Conservation (phyloP, 2,888 invertebrate species). For the Xestia sexstrigata region DNA sequence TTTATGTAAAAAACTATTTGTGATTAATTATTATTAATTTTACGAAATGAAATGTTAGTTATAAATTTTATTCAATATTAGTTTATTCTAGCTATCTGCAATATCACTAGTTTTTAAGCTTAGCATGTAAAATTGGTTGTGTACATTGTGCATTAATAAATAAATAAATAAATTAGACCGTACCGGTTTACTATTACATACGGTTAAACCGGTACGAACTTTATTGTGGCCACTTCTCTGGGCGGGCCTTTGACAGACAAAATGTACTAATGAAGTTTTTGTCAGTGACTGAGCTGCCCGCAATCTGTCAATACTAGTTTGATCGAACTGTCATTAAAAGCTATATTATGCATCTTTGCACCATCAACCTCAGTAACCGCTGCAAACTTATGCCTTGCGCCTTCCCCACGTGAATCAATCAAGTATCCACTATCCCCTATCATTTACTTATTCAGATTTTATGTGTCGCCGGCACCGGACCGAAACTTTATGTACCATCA, state of each 20-base stretch:
- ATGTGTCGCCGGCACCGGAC: slow-evolving; percentile 75
- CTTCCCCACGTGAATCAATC: slow-evolving; percentile 79
- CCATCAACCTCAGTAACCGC: slow-evolving; percentile 27
- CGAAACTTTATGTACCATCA: slow-evolving; percentile 78
- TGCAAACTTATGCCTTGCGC: slow-evolving; percentile 56
- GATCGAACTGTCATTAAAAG: background rate
- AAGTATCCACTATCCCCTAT: slow-evolving; percentile 81
- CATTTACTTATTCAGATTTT: slow-evolving; percentile 85
- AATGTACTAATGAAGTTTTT: background rate
- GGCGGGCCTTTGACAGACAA: background rate
- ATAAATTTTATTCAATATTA: too few relatives aligned
- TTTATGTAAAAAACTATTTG: too few relatives aligned
- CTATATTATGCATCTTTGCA: background rate
- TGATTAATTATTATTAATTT: too few relatives aligned
- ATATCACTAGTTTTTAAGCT: too few relatives aligned
- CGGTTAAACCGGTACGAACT: background rate
- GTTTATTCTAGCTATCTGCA: too few relatives aligned
- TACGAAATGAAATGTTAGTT: too few relatives aligned
- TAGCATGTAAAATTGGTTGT: too few relatives aligned
- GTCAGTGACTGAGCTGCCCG: background rate
- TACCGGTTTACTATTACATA: background rate
- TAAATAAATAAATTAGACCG: background rate
- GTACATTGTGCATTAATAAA: too few relatives aligned
- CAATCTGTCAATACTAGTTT: background rate
- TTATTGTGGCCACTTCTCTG: background rate